Conservation (phyloP, 2,113 vertebrate genomes). For the Trinectes maculatus region DNA sequence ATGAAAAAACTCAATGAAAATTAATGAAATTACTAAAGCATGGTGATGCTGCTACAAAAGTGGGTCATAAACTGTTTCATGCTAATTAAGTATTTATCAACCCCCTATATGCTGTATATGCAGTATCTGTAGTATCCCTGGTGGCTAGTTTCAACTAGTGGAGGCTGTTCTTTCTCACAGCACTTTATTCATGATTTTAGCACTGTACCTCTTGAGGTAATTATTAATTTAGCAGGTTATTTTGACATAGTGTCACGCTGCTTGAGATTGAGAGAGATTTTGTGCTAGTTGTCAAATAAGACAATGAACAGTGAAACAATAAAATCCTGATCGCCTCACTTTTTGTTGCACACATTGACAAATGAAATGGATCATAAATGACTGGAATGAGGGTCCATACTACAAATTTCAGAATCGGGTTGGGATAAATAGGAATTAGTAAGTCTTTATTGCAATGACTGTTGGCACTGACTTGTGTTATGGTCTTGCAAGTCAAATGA, state of each 20-base stretch:
- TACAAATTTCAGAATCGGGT: too few species aligned
- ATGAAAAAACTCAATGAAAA: constrained; percentile 21
- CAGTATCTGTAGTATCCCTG: constrained; percentile 11
- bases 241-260: background rate
- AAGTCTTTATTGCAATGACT: too few species aligned
- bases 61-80: constrained; percentile 46
- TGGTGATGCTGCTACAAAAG: constrained; percentile 42
- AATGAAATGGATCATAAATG: background rate
- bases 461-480: background rate
- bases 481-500: background rate
- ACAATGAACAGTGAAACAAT: background rate
- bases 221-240: constrained; percentile 19
- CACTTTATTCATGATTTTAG: constrained; percentile 19
- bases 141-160: constrained; percentile 7
- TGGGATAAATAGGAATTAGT: background rate
- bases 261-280: background rate
- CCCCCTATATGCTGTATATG: constrained; percentile 22
- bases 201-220: background rate
- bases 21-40: constrained; percentile 38
- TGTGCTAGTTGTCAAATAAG: background rate
- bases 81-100: constrained; percentile 45
- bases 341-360: background rate
- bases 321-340: background rate
- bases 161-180: background rate
- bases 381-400: background rate